Evolutionary conservation across 2,797 vertebrate genomes (phyloP).

Genomic region (Emys orbicularis): DNA sequence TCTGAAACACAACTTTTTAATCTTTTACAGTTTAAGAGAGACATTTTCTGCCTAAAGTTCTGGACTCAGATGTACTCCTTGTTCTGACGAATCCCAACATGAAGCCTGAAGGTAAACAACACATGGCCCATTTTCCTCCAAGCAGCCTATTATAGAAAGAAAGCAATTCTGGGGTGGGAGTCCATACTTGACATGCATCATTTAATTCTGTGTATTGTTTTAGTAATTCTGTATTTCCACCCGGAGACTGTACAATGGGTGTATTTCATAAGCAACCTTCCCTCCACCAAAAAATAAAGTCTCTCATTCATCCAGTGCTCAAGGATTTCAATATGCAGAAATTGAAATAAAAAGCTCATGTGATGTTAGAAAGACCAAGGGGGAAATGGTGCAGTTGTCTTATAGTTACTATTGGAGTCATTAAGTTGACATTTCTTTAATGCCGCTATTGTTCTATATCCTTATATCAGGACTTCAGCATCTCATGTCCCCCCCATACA

Average conservation of each 20-base stretch:
- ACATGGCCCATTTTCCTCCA: neutral
- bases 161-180: neutral
- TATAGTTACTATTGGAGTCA: neutral
- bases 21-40: neutral
- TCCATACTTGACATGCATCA: neutral
- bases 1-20: neutral
- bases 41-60: neutral
- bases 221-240: neutral
- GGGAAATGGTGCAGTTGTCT: neutral
- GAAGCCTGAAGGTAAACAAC: neutral
- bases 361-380: neutral
- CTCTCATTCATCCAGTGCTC: neutral
- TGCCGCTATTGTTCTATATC: neutral
- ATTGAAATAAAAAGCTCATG: neutral
- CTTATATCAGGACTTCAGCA: neutral
- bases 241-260: neutral
- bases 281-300: neutral
- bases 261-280: no score
- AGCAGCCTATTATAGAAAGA: neutral
- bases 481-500: rapidly evolving
- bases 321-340: neutral
- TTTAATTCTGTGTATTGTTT: neutral
- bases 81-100: neutral
- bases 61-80: neutral
- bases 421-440: neutral